Evolutionary conservation across 2,888 invertebrate species (phyloP).

Genomic region (Xiphydria camelus): DNA sequence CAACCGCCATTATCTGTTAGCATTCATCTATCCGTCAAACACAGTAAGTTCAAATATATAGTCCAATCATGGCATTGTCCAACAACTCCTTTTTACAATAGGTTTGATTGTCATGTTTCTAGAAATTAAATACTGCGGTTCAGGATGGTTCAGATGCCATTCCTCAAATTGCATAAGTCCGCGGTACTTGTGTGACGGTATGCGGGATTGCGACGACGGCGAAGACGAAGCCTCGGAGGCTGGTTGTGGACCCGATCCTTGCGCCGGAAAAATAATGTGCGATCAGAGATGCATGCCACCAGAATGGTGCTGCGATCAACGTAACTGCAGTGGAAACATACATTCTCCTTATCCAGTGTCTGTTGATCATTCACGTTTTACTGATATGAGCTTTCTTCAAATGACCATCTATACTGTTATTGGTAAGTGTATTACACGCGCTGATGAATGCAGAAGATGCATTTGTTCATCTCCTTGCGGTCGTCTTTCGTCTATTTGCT

Average conservation of each 20-base stretch:
- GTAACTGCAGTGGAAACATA: conserved; percentile 26
- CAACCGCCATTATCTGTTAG: conserved; percentile 21
- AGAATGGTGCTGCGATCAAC: conserved; percentile 61
- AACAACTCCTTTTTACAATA: too few species aligned
- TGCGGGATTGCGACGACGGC: conserved; percentile 60
- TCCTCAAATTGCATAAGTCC: conserved; percentile 57
- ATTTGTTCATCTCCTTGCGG: too few species aligned
- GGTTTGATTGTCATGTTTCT: conserved; percentile 5
- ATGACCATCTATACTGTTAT: conserved; percentile 57
- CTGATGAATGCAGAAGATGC: neutral
- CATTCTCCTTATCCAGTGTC: conserved; percentile 8
- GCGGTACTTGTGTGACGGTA: conserved; percentile 62
- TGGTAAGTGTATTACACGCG: conserved; percentile 46
- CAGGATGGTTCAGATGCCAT: conserved; percentile 46
- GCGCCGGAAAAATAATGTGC: conserved; percentile 58
- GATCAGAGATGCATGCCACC: conserved; percentile 62
- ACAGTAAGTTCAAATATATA: conserved; percentile 28
- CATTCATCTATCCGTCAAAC: conserved; percentile 34
- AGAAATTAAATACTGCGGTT: conserved; percentile 35
- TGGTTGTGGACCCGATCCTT: conserved; percentile 55
- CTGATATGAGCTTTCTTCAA: conserved; percentile 55
- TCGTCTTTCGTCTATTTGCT: too few species aligned
- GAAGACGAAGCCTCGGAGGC: conserved; percentile 58
- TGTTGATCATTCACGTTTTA: conserved; percentile 34
- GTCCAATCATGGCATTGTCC: neutral